Conservation (phyloP, 2,797 vertebrate species). For the Myoxocephalus aenaeus region DNA sequence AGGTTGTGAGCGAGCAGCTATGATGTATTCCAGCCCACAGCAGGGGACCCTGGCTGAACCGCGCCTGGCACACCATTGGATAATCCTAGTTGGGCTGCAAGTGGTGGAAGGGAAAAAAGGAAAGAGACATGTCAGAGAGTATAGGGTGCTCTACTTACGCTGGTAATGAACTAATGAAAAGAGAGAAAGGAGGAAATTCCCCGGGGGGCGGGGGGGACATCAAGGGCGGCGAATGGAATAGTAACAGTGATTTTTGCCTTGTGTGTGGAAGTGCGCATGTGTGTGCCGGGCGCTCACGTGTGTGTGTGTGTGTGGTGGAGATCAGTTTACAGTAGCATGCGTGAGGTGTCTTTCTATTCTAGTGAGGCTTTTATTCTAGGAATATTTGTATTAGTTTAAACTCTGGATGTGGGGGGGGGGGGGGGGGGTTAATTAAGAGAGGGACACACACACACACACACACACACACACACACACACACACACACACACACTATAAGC, state of each 20-base stretch:
- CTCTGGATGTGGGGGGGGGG: not conserved
- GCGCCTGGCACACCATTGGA: conserved; percentile 60
- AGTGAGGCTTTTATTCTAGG: conserved; percentile 63
- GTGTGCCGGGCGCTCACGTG: conserved; percentile 56
- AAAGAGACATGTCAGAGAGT: conserved; percentile 37
- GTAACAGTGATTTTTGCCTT: conserved; percentile 59
- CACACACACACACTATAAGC: conserved; percentile 49
- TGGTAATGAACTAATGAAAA: conserved; percentile 66
- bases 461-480: not conserved
- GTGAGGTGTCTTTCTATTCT: conserved; percentile 63
- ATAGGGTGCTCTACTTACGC: conserved; percentile 63
- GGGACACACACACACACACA: not conserved
- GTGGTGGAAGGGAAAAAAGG: conserved; percentile 36
- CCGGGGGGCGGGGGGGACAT: conserved; percentile 32
- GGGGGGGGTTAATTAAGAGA: conserved; percentile 56
- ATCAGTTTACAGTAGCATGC: conserved; percentile 70
- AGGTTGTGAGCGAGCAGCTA: conserved; percentile 52
- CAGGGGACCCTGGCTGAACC: conserved; percentile 71
- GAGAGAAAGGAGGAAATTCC: conserved; percentile 63
- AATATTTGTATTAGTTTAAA: conserved; percentile 66
- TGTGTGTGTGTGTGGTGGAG: conserved; percentile 46
- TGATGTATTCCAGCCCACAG: conserved; percentile 72
- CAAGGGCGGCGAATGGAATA: conserved; percentile 62
- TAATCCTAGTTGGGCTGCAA: conserved; percentile 72
- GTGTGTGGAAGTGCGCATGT: conserved; percentile 46